Conservation (phyloP, 2,797 vertebrate genomes). For the Leptatherina wallacei region DNA sequence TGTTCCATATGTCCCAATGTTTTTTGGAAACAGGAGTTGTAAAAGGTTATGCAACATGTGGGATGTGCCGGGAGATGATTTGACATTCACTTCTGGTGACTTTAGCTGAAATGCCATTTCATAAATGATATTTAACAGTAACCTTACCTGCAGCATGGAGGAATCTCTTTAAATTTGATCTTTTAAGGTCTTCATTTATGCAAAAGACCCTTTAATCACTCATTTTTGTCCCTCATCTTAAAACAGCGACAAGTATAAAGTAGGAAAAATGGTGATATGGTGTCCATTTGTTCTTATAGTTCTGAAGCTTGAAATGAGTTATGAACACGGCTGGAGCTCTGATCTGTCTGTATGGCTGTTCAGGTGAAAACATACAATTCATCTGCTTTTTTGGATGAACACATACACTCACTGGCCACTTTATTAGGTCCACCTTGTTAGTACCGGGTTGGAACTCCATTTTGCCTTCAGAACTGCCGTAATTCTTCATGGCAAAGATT, state of each 20-base stretch:
- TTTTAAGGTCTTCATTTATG: not conserved
- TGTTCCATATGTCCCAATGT: not conserved
- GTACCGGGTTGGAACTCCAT: too few relatives aligned
- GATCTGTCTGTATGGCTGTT: not conserved
- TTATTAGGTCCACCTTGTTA: not conserved
- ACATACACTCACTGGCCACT: not conserved
- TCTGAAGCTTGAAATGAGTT: constrained; percentile 10
- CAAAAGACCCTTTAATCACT: not conserved
- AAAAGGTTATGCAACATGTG: not conserved
- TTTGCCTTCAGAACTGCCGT: too few relatives aligned
- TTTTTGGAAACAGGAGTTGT: not conserved
- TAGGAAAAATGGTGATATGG: constrained; percentile 3
- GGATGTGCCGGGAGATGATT: not conserved
- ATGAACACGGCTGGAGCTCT: constrained; percentile 4
- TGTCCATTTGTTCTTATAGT: constrained; percentile 22
- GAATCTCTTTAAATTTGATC: not conserved
- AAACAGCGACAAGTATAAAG: constrained; percentile 29
- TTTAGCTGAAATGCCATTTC: not conserved
- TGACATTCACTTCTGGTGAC: not conserved
- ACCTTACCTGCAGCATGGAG: constrained; percentile 9
- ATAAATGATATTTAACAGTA: not conserved
- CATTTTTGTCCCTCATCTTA: constrained; percentile 7
- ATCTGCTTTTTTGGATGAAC: not conserved
- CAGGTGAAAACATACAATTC: constrained; percentile 26
- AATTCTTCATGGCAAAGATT: too few relatives aligned